Evolutionary conservation across 2,797 vertebrate genomes (phyloP), one percentile per base, ranked within the genome.

Genomic region (Pangasius macronema): DNA sequence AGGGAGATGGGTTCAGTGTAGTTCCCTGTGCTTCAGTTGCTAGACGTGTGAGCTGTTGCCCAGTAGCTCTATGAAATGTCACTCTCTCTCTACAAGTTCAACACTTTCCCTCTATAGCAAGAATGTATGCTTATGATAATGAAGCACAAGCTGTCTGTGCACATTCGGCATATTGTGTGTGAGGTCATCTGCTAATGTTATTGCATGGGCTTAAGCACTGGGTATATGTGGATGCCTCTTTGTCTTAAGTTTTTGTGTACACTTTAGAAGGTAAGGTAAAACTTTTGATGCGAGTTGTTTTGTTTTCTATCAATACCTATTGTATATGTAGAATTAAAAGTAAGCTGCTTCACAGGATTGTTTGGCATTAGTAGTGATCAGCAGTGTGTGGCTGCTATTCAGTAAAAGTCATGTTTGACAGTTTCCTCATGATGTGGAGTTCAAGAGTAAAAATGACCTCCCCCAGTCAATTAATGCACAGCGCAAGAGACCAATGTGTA

Each of bases 1-100:
- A 8, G 11, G 55, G 22, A 67, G 16, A 67, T 46, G 83, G 20
- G 39, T 84, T 57, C 33, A 13, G 46, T 33, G n/a, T 49, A 49
- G 36, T 11, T 70, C 14, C 7, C 3, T 33, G 27, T 55, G 16
- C 8, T n/a, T 30, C 2, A 27, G n/a, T 57, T 27, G 11, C 33
- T 51, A 36, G 11, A 80, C 27, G n/a, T 72, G 75, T 59, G 49
- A 87, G 46, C 51, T 68, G 36, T 59, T 80, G 82, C 30, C 9
- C 24, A 24, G 72, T 77, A 63, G 84, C 57, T 55, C 55, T 63
- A 20, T n/a, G 49, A 70, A 87, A 87, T 80, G 18, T 67, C 51
- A 18, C 46, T 46, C 49, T 27, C 42, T 36, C 42, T 30, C 65
- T 42, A 65, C 46, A 86, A 82, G 67, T 82, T 82, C 20, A 30